Evolutionary conservation across 2,797 vertebrate species (phyloP).

Genomic region (Tragopan temminckii): DNA sequence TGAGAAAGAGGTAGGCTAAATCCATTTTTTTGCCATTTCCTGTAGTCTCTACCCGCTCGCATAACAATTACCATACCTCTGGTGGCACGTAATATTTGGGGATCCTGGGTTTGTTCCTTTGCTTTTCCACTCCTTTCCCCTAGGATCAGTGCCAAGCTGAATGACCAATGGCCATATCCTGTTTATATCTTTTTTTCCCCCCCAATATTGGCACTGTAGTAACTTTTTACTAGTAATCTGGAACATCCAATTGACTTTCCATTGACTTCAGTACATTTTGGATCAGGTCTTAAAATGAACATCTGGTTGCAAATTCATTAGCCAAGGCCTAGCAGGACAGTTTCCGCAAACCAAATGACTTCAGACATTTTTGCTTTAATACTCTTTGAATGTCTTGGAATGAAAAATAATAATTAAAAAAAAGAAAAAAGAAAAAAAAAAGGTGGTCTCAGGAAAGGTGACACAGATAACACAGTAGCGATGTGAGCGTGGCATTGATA

Average conservation of each 20-base stretch:
- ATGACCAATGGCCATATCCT: neutral
- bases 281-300: constrained; percentile 12
- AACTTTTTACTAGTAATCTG: constrained; percentile 33
- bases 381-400: neutral
- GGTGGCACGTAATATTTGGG: neutral
- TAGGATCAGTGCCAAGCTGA: neutral
- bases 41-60: neutral
- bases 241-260: constrained; percentile 44
- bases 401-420: too few species aligned
- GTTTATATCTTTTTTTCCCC: too few species aligned
- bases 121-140: neutral
- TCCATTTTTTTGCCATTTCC: neutral
- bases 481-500: neutral
- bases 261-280: constrained; percentile 44
- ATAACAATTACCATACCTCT: neutral
- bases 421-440: neutral
- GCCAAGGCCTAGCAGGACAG: neutral
- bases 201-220: neutral
- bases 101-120: neutral
- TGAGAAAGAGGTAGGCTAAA: neutral
- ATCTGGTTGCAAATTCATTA: constrained; percentile 56
- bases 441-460: neutral
- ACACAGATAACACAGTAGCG: neutral
- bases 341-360: neutral
- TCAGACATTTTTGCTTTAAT: neutral